Evolutionary conservation across 2,888 invertebrate genomes (phyloP).

Genomic region (Hyalella azteca): DNA sequence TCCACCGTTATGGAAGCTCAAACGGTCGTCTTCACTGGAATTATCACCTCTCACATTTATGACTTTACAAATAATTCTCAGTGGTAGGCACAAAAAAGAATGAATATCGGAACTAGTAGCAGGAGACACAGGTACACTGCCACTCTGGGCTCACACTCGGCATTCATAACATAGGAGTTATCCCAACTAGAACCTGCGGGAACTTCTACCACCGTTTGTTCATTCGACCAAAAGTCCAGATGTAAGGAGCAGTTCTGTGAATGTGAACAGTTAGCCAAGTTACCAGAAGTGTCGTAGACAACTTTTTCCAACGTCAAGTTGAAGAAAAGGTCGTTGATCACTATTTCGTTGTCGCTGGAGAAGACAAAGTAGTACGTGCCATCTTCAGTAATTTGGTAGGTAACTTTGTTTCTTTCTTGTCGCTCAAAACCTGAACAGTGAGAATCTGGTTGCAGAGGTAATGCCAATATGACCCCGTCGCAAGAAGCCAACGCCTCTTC

Average conservation of each 20-base stretch:
- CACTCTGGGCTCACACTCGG: slow-evolving; percentile 52
- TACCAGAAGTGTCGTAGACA: slow-evolving; percentile 72
- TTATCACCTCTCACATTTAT: too few species aligned
- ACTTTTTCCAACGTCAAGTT: slow-evolving; percentile 75
- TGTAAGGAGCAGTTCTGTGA: slow-evolving; percentile 72
- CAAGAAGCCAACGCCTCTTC: slow-evolving; percentile 78
- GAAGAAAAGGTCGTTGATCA: slow-evolving; percentile 71
- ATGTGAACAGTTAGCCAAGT: slow-evolving; percentile 71
- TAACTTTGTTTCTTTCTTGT: slow-evolving; percentile 48
- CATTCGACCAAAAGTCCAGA: slow-evolving; percentile 73
- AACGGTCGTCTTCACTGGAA: too few species aligned
- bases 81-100: slow-evolving; percentile 54
- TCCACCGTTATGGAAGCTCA: too few species aligned
- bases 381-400: slow-evolving; percentile 72
- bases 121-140: slow-evolving; percentile 50
- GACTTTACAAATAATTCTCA: too few species aligned
- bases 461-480: slow-evolving; percentile 74
- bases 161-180: slow-evolving; percentile 49
- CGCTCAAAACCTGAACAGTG: slow-evolving; percentile 65
- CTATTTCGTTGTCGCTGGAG: slow-evolving; percentile 76
- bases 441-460: slow-evolving; percentile 73
- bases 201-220: slow-evolving; percentile 74
- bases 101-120: slow-evolving; percentile 49
- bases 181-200: slow-evolving; percentile 63
- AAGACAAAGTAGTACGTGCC: slow-evolving; percentile 85